Evolutionary conservation across 1,140 invertebrate species (phyloP), one percentile per base, ranked within the genome.

Genomic region (Leptinotarsa defecta): DNA sequence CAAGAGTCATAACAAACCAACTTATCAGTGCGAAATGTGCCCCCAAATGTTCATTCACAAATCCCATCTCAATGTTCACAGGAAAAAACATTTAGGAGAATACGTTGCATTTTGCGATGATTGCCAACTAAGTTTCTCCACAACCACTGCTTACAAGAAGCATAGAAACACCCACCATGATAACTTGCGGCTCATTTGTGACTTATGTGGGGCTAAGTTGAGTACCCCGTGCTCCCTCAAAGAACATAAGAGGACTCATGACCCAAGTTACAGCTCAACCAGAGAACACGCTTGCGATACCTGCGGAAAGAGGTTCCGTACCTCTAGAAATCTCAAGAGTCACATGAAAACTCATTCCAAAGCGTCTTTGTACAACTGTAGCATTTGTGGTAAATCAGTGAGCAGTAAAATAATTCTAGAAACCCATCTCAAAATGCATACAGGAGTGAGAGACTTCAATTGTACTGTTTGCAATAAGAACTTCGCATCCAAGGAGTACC

Each of bases 331-430:
- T 69, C 71, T 82, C 8, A 80, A 78, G 20, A 52, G 62, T 4
- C 92, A 94, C 79, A 91, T 92, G 90, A 85, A 90, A 24, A 88
- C 88, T 67, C 91, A 93, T 77, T 92, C 91, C 0, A 91, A 91
- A 1, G 90, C 92, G 79, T 92, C 72, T 57, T 69, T 67, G 19
- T 79, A 78, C 63, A 86, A 87, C 6, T 89, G 88, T 67, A 86
- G 86, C 71, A 86, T 88, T 22, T 89, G 88, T 63, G 87, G 87
- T 2, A 87, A 86, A 57, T 86, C 85, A 0, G 75, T 89, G 0
- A 84, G 80, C 43, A 80, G 81, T 61, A 84, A 83, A 68, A 77
- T 68, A 6, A 80, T 77, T 57, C 71, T 84, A 13, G 77, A 82
- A 61, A 82, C 79, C 3, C 84, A 85, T 71, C 76, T 83, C 11